These are phyloP conservation scores for Tympanoctomys barrerae DNA, from an alignment of 2,797 vertebrate species.

Conservation along the genomic window DNA sequence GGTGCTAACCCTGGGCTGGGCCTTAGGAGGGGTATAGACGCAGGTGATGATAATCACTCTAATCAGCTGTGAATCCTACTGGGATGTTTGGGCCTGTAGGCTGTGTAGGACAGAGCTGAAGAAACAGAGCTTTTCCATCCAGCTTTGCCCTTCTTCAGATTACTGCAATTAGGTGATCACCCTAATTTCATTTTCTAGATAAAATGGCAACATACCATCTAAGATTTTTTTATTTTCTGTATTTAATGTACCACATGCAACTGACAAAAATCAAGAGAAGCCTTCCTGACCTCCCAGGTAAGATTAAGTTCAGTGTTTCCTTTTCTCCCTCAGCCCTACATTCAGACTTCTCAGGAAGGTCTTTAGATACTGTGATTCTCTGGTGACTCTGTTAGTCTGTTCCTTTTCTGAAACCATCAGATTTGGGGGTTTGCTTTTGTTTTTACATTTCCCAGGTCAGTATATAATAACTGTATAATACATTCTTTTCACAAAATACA, in stretches of 20 bases:
- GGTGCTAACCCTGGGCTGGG: neutral
- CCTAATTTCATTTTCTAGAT: constrained; percentile 42
- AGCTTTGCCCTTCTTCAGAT: neutral
- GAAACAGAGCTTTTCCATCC: neutral
- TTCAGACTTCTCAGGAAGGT: neutral
- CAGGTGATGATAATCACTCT: neutral
- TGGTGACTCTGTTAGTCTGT: neutral
- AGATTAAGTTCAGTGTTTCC: neutral
- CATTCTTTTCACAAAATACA: neutral
- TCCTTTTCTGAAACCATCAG: constrained; percentile 4
- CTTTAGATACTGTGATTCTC: neutral
- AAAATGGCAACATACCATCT: neutral
- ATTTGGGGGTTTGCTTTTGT: constrained; percentile 30
- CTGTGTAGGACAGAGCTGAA: neutral
- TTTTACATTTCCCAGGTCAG: neutral
- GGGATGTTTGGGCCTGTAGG: neutral
- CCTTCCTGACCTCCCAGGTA: constrained; percentile 29
- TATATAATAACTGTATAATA: constrained; percentile 11
- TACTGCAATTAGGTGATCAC: neutral
- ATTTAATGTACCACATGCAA: neutral
- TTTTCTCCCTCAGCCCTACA: neutral
- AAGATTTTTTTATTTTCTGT: neutral
- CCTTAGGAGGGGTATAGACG: neutral
- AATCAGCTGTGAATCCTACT: neutral
- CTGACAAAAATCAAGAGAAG: neutral